Evolutionary conservation across 2,113 vertebrate species (phyloP).

Genomic region (Polyodon spathula): DNA sequence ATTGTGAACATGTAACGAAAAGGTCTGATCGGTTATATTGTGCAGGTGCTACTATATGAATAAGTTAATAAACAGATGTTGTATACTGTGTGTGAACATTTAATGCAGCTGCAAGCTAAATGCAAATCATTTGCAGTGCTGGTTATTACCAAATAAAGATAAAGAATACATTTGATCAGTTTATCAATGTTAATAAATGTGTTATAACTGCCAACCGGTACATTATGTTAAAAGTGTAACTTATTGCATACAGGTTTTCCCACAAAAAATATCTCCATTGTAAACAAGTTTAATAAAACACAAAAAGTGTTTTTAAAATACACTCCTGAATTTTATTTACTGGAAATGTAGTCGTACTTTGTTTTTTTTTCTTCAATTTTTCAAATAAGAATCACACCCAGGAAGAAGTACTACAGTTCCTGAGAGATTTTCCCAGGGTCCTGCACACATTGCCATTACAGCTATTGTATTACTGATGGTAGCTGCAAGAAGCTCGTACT

Average conservation of each 20-base stretch:
- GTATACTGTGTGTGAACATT: constrained; percentile 29
- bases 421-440: constrained; percentile 51
- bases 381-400: constrained; percentile 19
- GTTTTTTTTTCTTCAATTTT: neutral
- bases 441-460: constrained; percentile 37
- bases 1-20: constrained; percentile 48
- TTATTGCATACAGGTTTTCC: neutral
- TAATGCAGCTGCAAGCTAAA: constrained; percentile 36
- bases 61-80: constrained; percentile 52
- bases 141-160: constrained; percentile 8
- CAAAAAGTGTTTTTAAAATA: too few relatives aligned
- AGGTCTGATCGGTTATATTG: constrained; percentile 54
- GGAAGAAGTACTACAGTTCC: constrained; percentile 41
- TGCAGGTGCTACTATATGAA: constrained; percentile 55
- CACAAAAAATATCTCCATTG: neutral
- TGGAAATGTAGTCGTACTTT: too few relatives aligned
- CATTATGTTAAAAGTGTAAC: neutral
- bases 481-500: constrained; percentile 26
- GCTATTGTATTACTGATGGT: constrained; percentile 35
- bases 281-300: neutral
- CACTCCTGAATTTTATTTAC: too few relatives aligned
- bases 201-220: neutral
- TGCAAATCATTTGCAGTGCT: constrained; percentile 46
- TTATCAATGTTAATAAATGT: neutral
- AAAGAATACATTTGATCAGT: neutral